Evolutionary conservation across 2,113 vertebrate genomes (phyloP), one percentile per base, ranked within the genome.

Genomic region (Lasiurus borealis): DNA sequence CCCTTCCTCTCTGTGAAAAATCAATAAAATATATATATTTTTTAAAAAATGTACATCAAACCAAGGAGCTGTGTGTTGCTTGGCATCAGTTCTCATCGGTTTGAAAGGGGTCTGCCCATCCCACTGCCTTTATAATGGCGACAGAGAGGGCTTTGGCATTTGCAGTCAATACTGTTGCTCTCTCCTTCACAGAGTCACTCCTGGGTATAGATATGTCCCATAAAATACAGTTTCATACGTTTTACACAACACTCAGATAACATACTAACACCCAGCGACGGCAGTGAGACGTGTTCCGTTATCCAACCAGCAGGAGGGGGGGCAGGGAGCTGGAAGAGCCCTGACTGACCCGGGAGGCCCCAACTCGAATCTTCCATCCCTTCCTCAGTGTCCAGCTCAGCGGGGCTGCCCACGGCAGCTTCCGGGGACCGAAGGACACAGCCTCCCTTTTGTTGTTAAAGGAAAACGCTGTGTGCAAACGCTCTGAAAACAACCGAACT

Each of bases 101-200:
- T 57, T 72, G n/a, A 88, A 83, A 68, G 21, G 13, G 23, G 82
- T 13, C 50, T 57, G 25, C n/a, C 23, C 50, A 59, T 6, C 27
- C 62, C n/a, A 7, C 27, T 44, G 81, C 52, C 84, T 73, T 50
- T 12, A 19, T 48, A 68, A 64, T 23, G 68, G 40, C 34, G 16
- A 19, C 0, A 4, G n/a, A 85, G 78, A 91, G 5, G 44, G 68
- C 23, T 81, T 71, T 15, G 76, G 11, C 93, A 76, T 48, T 73
- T 59, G 18, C 13, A 21, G 11, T 40, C 25, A 59, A 59, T 21
- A 52, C 16, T 18, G 52, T 40, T 46, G 44, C 23, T 84, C 16
- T 85, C 25, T 72, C 44, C 52, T 91, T 93, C n/a, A 66, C 40
- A 62, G 46, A 86, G 46, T 69, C 84, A 68, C 54, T 93, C 31